Percentiles rank a stretch among this genome's conserved stretches.
phyloP scores from a whole-genome alignment of 2,888 invertebrate species.

The Helobdella robusta region DNA sequence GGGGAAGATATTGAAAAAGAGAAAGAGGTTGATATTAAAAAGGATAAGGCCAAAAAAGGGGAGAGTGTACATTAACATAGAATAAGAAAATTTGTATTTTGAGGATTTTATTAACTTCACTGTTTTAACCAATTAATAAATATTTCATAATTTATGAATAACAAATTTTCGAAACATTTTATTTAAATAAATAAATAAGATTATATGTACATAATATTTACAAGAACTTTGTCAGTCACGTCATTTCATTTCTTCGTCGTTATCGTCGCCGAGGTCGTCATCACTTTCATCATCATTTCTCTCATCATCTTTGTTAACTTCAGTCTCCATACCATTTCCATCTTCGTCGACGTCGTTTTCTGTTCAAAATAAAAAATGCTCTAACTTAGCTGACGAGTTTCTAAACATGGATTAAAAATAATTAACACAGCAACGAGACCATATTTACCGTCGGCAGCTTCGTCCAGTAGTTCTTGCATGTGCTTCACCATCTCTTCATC shows the following conservation, averaged over 20 bases:
- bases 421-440: neutral
- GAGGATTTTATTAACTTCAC: too few species aligned
- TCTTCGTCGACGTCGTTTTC: slow-evolving; percentile 1
- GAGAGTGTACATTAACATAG: too few species aligned
- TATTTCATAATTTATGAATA: neutral
- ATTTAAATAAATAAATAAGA: neutral
- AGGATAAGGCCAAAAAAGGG: too few species aligned
- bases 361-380: neutral
- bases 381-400: neutral
- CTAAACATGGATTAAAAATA: too few species aligned
- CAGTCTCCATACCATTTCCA: neutral
- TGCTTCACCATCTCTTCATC: slow-evolving; percentile 44
- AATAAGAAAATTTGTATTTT: too few species aligned
- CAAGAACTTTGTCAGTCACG: neutral
- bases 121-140: neutral
- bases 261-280: slow-evolving; percentile 3
- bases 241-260: neutral
- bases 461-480: slow-evolving; percentile 43
- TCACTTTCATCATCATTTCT: neutral
- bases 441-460: slow-evolving; percentile 42
- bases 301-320: neutral
- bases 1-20: slow-evolving; percentile 56
- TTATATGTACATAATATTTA: neutral
- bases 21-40: neutral
- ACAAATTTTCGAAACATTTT: neutral